Percentiles rank a stretch among this genome's conserved stretches.
Conservation (phyloP, 2,113 vertebrate species). For the Chlorodrepanis virens region DNA sequence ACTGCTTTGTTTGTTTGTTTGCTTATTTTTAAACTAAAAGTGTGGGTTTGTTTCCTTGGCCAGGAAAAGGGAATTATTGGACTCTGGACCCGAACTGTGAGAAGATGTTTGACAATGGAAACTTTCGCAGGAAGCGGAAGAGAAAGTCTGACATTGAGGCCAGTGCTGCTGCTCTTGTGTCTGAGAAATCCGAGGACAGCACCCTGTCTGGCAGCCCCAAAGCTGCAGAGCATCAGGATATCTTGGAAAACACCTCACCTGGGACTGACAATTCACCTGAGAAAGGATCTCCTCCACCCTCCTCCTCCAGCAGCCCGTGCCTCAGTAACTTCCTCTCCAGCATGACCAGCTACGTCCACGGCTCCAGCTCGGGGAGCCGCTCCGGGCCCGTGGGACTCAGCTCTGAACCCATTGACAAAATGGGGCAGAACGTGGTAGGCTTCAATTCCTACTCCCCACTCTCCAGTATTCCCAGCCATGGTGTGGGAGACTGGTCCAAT, state of each 20-base stretch:
- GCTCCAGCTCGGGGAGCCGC: constrained; percentile 49
- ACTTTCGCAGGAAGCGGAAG: constrained; percentile 97
- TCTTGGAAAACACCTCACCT: constrained; percentile 72
- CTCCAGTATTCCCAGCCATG: constrained; percentile 74
- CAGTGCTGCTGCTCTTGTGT: constrained; percentile 45
- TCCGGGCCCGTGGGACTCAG: constrained; percentile 77
- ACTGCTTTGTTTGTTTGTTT: not conserved
- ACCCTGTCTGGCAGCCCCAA: constrained; percentile 72
- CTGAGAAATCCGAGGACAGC: constrained; percentile 80
- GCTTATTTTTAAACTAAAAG: not conserved
- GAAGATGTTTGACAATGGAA: constrained; percentile 99
- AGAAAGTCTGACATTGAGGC: constrained; percentile 87
- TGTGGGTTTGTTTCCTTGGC: not conserved
- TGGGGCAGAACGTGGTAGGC: constrained; percentile 76
- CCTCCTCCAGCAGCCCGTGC: constrained; percentile 76
- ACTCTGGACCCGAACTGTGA: constrained; percentile 98
- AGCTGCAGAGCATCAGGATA: constrained; percentile 73
- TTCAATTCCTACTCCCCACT: constrained; percentile 86
- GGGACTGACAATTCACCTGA: constrained; percentile 69
- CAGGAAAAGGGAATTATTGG: constrained; percentile 99
- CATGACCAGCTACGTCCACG: constrained; percentile 71
- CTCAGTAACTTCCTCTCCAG: constrained; percentile 89
- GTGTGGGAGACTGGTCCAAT: constrained; percentile 79
- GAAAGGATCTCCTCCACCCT: constrained; percentile 78
- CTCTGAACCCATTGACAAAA: constrained; percentile 79